Evolutionary conservation across 1,140 invertebrate genomes (phyloP).

Genomic region (Drosophila prosaltans): DNA sequence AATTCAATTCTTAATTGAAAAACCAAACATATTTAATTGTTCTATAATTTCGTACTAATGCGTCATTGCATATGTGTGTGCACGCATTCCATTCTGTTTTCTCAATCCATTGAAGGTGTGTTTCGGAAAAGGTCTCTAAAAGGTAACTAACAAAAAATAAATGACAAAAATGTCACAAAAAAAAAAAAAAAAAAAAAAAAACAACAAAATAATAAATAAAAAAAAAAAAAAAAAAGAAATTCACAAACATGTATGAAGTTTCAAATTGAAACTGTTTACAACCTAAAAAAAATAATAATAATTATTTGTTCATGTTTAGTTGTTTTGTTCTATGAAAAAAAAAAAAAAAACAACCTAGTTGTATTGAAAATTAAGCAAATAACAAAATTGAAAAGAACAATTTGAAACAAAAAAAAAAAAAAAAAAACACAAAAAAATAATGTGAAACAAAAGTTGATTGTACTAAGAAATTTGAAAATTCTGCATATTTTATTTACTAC

Average conservation of each 20-base stretch:
- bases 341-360: conserved; percentile 47
- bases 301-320: conserved; percentile 82
- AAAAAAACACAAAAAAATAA: conserved; percentile 34
- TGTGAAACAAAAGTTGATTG: conserved; percentile 32
- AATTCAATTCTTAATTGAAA: conserved; percentile 81
- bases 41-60: conserved; percentile 84
- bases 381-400: conserved; percentile 53
- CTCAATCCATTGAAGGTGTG: conserved; percentile 87
- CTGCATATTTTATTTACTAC: conserved; percentile 76
- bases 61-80: conserved; percentile 83
- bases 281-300: conserved; percentile 57
- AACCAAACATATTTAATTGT: conserved; percentile 80
- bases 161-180: conserved; percentile 59
- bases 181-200: conserved; percentile 64
- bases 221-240: conserved; percentile 73
- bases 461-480: conserved; percentile 70
- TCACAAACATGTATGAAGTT: conserved; percentile 82
- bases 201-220: conserved; percentile 37
- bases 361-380: conserved; percentile 64
- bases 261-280: conserved; percentile 79
- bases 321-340: conserved; percentile 72
- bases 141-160: conserved; percentile 86
- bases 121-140: conserved; percentile 97
- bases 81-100: conserved; percentile 83
- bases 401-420: conserved; percentile 45